Evolutionary conservation across 2,797 vertebrate species (phyloP), one percentile per base, ranked within the genome.

Genomic region (Enteromius afrohamiltoni): DNA sequence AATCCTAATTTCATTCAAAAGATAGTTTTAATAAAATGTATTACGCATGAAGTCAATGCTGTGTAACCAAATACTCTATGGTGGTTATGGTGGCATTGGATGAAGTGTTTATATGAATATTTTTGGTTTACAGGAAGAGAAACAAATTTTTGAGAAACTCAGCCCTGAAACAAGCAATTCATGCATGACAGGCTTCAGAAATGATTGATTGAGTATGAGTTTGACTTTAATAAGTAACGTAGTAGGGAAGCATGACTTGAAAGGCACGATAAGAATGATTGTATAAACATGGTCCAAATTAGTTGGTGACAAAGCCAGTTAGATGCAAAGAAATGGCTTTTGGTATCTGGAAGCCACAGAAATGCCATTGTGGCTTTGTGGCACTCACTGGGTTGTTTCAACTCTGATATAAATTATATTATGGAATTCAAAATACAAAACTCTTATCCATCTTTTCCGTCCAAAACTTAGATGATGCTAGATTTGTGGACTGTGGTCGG

Each of bases 221-320:
- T 65, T 51, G 4, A 40, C 31, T 67, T 55, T 31, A 80, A 71
- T 51, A 73, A 73, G 21, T 4, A 34, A 67, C 19, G 13, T 70
- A 47, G 31, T 37, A 4, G 58, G 14, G 5, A 75, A 80, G 45
- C 45, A 31, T 26, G 37, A 16, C n/a, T 45, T 34, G 0, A 80
- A 68, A 68, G 26, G 17, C 60, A 4, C 2, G 16, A 58, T 75
- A 55, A 55, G 47, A 68, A 45, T 55, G 68, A 78, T 4, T 16
- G 21, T 16, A 49, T 58, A 60, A 70, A 71, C 75, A 71, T 71
- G 76, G 16, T 29, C 67, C 7, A 16, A 49, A 71, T 83, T 78
- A 83, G 51, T 71, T 21, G 29, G 67, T 78, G 51, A 69, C 75
- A 83, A 83, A 83, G 29, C 40, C 51, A 49, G 37, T 83, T 78